Evolutionary conservation across 1,140 invertebrate species (phyloP).

Genomic region (Bicyclus anynana): DNA sequence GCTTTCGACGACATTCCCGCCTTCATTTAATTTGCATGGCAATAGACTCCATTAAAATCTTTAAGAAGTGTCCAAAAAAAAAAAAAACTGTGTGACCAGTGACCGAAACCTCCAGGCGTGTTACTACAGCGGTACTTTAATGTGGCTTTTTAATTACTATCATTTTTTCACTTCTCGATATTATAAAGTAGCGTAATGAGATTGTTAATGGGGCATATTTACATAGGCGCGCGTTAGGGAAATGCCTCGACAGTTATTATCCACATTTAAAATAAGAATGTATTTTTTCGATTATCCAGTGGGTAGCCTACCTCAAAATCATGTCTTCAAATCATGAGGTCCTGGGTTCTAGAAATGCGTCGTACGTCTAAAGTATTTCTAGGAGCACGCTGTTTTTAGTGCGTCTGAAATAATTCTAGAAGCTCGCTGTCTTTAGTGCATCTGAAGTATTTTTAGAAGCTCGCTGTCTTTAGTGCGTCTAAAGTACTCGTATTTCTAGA

Average conservation of each 20-base stretch:
- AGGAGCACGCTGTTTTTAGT: no score
- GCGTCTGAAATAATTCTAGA: no score
- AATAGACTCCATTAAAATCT: not conserved
- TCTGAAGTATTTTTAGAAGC: no score
- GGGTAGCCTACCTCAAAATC: no score
- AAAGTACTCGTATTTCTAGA: no score
- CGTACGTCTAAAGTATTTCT: no score
- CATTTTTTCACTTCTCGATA: not conserved
- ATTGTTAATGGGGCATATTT: not conserved
- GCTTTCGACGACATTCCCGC: not conserved
- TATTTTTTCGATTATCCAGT: no score
- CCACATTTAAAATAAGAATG: no score
- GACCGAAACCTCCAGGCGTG: not conserved
- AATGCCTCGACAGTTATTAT: not conserved
- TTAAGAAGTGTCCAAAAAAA: constrained; percentile 1
- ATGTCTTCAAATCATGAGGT: no score
- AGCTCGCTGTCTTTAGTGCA: no score
- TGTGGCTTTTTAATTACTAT: constrained; percentile 1
- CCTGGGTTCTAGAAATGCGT: no score
- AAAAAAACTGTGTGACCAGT: not conserved
- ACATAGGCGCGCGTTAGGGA: not conserved
- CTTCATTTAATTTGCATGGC: not conserved
- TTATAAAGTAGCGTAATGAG: not conserved
- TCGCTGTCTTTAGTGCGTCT: no score
- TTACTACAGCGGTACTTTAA: constrained; percentile 1